These are phyloP conservation scores for Conopomorpha cramerella DNA, from an alignment of 1,140 invertebrate genomes.

Conservation along the genomic window DNA sequence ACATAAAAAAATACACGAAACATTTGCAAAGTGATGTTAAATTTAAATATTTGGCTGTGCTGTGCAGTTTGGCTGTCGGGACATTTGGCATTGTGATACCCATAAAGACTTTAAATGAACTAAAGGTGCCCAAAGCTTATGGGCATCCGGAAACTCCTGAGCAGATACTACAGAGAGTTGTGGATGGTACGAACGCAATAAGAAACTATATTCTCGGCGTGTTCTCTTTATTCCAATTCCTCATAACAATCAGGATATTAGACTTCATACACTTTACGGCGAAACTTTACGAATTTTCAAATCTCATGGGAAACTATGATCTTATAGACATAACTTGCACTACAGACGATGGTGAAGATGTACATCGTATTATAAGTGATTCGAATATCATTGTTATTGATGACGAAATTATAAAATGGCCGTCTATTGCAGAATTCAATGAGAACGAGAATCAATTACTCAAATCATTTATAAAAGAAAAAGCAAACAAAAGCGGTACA, in stretches of 20 bases:
- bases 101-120: constrained; percentile 15
- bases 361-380: constrained; percentile 4
- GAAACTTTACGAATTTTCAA: constrained; percentile 26
- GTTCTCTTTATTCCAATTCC: constrained; percentile 23
- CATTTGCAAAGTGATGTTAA: no score
- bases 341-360: constrained; percentile 7
- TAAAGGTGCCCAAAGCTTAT: constrained; percentile 8
- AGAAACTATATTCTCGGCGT: constrained; percentile 26
- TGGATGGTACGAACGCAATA: constrained; percentile 16
- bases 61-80: constrained; percentile 13
- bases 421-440: constrained; percentile 14
- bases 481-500: constrained; percentile 1
- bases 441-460: constrained; percentile 14
- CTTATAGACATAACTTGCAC: constrained; percentile 18
- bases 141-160: constrained; percentile 9
- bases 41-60: no score
- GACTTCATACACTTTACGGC: constrained; percentile 30
- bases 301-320: constrained; percentile 28
- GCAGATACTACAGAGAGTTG: constrained; percentile 17
- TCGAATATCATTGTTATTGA: constrained; percentile 5
- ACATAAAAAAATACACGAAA: no score
- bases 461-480: constrained; percentile 15
- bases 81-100: constrained; percentile 17
- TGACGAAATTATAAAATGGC: constrained; percentile 16
- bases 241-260: constrained; percentile 19